Evolutionary conservation across 2,113 vertebrate genomes (phyloP).

Genomic region (Phylloscopus whistleri): DNA sequence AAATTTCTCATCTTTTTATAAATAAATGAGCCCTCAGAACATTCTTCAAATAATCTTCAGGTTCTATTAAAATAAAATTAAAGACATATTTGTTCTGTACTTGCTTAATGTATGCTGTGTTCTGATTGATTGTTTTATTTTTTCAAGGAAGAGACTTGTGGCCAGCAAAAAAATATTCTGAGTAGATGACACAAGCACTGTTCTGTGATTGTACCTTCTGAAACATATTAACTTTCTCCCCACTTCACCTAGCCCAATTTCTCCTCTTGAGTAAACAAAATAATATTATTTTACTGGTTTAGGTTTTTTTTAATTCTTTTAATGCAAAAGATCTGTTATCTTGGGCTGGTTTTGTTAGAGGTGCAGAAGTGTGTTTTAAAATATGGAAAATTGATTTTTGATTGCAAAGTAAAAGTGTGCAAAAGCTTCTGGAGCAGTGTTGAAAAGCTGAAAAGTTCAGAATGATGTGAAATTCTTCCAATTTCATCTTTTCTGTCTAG

Average conservation of each 20-base stretch:
- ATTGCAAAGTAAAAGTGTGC: background rate
- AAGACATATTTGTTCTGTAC: background rate
- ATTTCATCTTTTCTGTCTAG: background rate
- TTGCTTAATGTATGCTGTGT: background rate
- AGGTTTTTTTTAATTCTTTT: background rate
- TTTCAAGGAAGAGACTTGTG: background rate
- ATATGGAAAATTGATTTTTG: background rate
- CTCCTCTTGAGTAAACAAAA: background rate
- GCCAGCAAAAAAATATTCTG: background rate
- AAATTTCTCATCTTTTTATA: background rate
- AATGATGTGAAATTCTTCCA: background rate
- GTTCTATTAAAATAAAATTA: background rate
- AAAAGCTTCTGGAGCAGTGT: background rate
- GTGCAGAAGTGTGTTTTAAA: background rate
- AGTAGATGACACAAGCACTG: background rate
- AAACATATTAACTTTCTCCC: background rate
- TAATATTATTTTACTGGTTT: background rate
- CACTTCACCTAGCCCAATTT: background rate
- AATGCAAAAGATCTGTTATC: background rate
- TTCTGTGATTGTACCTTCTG: background rate
- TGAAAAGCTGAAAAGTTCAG: background rate
- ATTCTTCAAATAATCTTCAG: background rate
- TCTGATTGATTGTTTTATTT: background rate
- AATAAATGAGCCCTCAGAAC: background rate
- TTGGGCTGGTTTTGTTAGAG: background rate